Percentiles rank a stretch among this genome's conserved stretches.
These are phyloP conservation scores for Xestia ashworthii DNA, from an alignment of 2,888 invertebrate genomes.

Conservation along the genomic window DNA sequence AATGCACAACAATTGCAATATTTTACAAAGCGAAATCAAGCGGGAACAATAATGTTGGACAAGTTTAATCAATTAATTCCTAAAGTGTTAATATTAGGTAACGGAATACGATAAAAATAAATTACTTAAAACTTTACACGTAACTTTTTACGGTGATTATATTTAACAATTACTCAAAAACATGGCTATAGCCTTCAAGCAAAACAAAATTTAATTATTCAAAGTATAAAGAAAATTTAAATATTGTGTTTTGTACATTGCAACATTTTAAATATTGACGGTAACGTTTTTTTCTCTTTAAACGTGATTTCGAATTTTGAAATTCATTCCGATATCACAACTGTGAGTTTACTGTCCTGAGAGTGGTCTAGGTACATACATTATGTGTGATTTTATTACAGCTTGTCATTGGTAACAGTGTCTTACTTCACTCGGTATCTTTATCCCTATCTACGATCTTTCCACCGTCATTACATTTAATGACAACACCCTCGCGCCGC, in stretches of 20 bases:
- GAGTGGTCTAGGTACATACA: conserved; percentile 61
- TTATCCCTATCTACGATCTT: conserved; percentile 78
- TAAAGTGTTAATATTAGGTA: conserved; percentile 60
- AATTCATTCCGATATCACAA: conserved; percentile 72
- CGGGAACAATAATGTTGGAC: conserved; percentile 38
- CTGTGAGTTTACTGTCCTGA: conserved; percentile 66
- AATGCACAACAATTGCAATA: conserved; percentile 36
- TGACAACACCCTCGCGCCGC: conserved; percentile 80
- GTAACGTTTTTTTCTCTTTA: conserved; percentile 63
- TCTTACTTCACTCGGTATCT: conserved; percentile 74
- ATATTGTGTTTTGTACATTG: conserved; percentile 69
- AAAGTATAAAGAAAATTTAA: conserved; percentile 46
- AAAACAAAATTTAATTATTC: conserved; percentile 51
- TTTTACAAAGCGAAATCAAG: conserved; percentile 50
- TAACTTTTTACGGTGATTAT: conserved; percentile 53
- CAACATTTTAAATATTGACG: conserved; percentile 68
- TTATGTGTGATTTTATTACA: conserved; percentile 70
- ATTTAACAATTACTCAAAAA: conserved; percentile 62
- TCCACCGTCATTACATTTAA: conserved; percentile 74
- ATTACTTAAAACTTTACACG: conserved; percentile 60
- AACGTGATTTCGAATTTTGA: conserved; percentile 64
- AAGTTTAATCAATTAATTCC: conserved; percentile 43
- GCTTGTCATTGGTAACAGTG: conserved; percentile 83
- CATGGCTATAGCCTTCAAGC: conserved; percentile 62
- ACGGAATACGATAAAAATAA: conserved; percentile 63